Conservation (phyloP, 1,140 invertebrate genomes). For the Dreissena rostriformis region DNA sequence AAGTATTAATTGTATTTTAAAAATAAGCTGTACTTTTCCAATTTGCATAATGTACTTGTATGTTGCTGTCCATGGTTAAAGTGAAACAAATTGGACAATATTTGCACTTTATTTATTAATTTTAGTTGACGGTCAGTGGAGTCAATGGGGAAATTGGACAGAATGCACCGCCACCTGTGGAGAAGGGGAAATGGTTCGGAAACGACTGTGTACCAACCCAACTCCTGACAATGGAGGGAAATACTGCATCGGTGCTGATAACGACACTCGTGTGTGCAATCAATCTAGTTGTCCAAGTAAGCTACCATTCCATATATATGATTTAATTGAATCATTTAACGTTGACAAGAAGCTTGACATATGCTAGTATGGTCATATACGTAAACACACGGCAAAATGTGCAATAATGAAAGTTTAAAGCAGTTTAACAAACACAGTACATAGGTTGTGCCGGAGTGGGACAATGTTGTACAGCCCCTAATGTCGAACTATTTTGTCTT, state of each 20-base stretch:
- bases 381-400: no score
- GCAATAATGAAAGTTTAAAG: no score
- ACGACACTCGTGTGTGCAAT: conserved; percentile 65
- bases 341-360: no score
- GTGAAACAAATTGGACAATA: background rate
- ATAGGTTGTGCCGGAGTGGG: no score
- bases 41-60: background rate
- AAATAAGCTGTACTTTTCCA: no score
- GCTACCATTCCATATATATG: background rate
- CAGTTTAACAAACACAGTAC: no score
- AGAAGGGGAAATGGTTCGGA: conserved; percentile 62
- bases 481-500: background rate
- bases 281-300: conserved; percentile 68
- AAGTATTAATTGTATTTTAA: no score
- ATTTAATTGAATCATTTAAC: no score
- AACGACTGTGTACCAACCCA: conserved; percentile 66
- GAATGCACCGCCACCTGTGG: conserved; percentile 67
- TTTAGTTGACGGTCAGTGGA: conserved; percentile 68
- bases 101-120: background rate
- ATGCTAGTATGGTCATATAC: no score
- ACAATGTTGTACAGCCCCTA: no score
- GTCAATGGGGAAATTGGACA: conserved; percentile 65
- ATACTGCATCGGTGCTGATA: conserved; percentile 63
- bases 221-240: conserved; percentile 69
- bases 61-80: background rate